A percentile compares a stretch with the other conserved stretches of the same genome.
Evolutionary conservation across 2,113 vertebrate genomes (phyloP).

Genomic region (Aphyosemion australe): DNA sequence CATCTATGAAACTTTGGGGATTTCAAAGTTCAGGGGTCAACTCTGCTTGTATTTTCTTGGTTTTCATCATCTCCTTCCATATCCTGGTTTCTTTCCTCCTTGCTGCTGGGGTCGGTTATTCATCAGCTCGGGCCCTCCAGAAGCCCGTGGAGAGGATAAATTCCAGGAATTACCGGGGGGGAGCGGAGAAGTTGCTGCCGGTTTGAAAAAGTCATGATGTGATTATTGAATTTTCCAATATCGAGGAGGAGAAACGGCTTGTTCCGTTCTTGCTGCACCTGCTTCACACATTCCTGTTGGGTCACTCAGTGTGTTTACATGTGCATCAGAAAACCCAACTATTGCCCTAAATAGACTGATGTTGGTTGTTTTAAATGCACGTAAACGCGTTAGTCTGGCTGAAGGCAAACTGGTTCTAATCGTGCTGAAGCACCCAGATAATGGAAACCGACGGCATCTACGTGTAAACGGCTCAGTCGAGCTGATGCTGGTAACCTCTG

Average conservation of each 20-base stretch:
- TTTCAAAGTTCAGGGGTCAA: conserved; percentile 26
- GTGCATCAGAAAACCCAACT: no score
- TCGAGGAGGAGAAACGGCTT: background rate
- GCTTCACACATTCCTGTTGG: conserved; percentile 3
- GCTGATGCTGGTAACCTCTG: no score
- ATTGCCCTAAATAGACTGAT: no score
- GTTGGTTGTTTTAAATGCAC: no score
- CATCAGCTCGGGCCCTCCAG: conserved; percentile 11
- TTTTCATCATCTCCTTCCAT: conserved; percentile 11
- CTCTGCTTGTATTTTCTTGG: background rate
- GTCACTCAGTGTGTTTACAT: no score
- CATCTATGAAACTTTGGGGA: conserved; percentile 1
- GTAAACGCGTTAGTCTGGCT: no score
- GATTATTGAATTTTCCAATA: conserved; percentile 17
- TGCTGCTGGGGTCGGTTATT: conserved; percentile 20
- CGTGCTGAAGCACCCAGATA: no score
- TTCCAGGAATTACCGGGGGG: background rate
- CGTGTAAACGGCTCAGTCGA: no score
- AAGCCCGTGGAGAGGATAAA: background rate
- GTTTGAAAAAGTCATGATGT: conserved; percentile 18
- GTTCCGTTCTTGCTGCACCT: conserved; percentile 10
- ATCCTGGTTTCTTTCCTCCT: background rate
- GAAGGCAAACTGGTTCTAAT: no score
- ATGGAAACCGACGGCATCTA: no score
- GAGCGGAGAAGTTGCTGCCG: background rate